Percentiles rank a stretch among this genome's conserved stretches.
These are phyloP conservation scores for Hucho hucho DNA, from an alignment of 2,113 vertebrate species.

Conservation along the genomic window DNA sequence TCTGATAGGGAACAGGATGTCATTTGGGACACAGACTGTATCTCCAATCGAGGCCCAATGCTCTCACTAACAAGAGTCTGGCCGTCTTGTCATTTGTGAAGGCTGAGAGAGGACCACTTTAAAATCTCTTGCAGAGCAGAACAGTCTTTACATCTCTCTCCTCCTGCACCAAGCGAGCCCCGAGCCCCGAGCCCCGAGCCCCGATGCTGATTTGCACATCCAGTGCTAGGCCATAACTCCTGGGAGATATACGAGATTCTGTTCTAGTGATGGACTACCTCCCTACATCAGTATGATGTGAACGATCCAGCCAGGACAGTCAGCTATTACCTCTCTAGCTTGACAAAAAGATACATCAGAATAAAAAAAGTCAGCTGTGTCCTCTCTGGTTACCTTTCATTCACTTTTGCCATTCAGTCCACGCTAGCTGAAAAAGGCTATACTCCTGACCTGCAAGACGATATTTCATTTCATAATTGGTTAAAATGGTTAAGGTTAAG, in stretches of 20 bases:
- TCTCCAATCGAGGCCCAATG: not conserved
- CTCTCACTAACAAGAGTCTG: conserved; percentile 29
- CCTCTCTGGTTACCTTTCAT: conserved; percentile 14
- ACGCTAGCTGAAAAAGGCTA: conserved; percentile 13
- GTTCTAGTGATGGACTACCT: conserved; percentile 48
- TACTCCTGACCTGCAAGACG: too few species aligned
- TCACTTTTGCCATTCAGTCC: conserved; percentile 12
- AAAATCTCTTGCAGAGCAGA: conserved; percentile 3
- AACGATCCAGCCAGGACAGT: conserved; percentile 31
- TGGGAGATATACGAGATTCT: conserved; percentile 39
- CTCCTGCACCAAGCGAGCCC: conserved; percentile 1
- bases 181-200: not conserved
- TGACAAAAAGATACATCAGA: conserved; percentile 29
- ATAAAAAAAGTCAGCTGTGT: conserved; percentile 18
- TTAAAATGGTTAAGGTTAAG: too few species aligned
- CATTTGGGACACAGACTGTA: too few species aligned
- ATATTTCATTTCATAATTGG: too few species aligned
- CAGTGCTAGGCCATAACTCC: conserved; percentile 35
- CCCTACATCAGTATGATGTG: not conserved
- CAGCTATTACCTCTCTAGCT: conserved; percentile 11
- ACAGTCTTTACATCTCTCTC: conserved; percentile 40
- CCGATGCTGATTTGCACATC: conserved; percentile 44
- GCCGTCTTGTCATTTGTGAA: too few species aligned
- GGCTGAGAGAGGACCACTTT: not conserved
- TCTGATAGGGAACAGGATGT: too few species aligned